A percentile compares a stretch with the other conserved stretches of the same genome.
phyloP scores from a whole-genome alignment of 2,797 vertebrate species.

The Hydrocynus forskahlii region DNA sequence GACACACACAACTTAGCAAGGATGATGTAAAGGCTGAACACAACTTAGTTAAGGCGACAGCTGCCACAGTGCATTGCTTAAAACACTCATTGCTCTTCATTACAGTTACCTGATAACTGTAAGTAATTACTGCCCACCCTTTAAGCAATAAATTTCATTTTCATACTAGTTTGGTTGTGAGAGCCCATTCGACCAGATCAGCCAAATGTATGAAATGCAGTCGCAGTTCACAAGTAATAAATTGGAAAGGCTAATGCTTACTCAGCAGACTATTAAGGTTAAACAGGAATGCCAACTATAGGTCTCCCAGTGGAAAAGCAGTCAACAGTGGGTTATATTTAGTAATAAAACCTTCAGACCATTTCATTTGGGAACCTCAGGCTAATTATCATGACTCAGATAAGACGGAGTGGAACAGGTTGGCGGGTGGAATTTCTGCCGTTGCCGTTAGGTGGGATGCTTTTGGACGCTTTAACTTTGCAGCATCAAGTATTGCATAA shows the following conservation, averaged over 20 bases:
- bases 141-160: too few species aligned
- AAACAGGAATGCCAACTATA: constrained; percentile 10
- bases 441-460: constrained; percentile 1
- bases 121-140: too few species aligned
- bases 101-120: too few species aligned
- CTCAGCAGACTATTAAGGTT: not conserved
- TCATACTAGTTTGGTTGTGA: too few species aligned
- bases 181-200: not conserved
- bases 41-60: too few species aligned
- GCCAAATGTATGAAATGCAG: not conserved
- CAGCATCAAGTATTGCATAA: not conserved
- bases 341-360: constrained; percentile 34
- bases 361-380: constrained; percentile 36
- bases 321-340: constrained; percentile 32
- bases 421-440: constrained; percentile 34
- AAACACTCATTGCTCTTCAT: too few species aligned
- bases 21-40: too few species aligned
- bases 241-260: not conserved
- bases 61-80: too few species aligned
- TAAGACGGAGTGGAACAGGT: constrained; percentile 32
- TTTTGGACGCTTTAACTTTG: not conserved
- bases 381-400: constrained; percentile 27
- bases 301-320: constrained; percentile 27
- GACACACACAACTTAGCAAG: too few species aligned
- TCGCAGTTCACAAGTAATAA: not conserved